Evolutionary conservation across 1,140 invertebrate genomes (phyloP).

Genomic region (Laupala kohalensis): DNA sequence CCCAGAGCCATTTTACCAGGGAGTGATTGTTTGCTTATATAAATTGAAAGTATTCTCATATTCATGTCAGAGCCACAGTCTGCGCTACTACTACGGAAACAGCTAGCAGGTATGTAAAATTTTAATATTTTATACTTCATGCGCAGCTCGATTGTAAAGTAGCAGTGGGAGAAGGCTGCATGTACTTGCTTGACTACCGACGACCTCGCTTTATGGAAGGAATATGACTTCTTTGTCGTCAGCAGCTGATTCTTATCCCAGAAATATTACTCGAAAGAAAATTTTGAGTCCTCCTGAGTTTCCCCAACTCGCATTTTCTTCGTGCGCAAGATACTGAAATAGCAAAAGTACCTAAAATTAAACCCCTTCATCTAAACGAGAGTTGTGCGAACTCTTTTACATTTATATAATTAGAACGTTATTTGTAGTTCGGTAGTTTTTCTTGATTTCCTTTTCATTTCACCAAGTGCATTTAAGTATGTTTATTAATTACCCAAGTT

Average conservation of each 20-base stretch:
- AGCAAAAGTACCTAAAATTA: background rate
- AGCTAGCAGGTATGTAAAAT: constrained; percentile 67
- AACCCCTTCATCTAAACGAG: background rate
- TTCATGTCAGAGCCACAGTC: constrained; percentile 92
- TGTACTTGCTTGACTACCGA: constrained; percentile 6
- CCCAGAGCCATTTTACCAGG: constrained; percentile 8
- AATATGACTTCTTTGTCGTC: constrained; percentile 12
- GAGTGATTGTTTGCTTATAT: constrained; percentile 9
- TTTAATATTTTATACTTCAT: background rate
- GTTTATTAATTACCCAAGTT: background rate
- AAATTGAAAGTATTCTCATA: constrained; percentile 24
- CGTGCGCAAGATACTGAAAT: background rate
- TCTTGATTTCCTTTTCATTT: background rate
- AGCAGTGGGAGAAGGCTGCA: background rate
- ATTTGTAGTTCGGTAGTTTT: background rate
- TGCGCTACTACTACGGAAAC: constrained; percentile 84
- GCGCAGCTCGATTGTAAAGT: background rate
- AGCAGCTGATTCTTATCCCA: constrained; percentile 14
- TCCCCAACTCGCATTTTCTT: background rate
- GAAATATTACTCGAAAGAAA: background rate
- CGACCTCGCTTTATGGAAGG: constrained; percentile 5
- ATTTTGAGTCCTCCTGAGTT: background rate
- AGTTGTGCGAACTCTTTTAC: background rate
- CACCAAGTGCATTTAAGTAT: background rate
- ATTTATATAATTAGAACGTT: background rate